phyloP scores from a whole-genome alignment of 2,797 vertebrate genomes.

The Limosa lapponica region DNA sequence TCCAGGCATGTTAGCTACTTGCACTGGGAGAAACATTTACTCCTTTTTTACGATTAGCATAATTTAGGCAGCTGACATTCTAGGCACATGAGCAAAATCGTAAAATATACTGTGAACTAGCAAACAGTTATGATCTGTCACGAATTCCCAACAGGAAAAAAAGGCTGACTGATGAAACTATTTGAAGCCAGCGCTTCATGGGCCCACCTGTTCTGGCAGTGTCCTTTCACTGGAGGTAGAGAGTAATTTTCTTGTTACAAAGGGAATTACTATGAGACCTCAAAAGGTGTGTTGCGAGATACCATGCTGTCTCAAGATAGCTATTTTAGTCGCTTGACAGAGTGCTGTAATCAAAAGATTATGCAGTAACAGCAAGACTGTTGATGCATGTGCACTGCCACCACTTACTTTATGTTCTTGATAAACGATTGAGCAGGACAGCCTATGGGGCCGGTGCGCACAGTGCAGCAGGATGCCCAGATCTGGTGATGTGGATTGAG shows the following conservation, averaged over 20 bases:
- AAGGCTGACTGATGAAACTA: background rate
- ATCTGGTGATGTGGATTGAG: background rate
- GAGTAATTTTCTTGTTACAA: constrained; percentile 13
- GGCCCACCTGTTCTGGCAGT: background rate
- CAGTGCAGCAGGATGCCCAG: background rate
- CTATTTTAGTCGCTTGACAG: constrained; percentile 37
- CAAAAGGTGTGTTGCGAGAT: constrained; percentile 14
- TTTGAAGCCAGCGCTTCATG: background rate
- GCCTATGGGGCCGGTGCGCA: background rate
- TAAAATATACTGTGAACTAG: background rate
- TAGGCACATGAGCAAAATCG: background rate
- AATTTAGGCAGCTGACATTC: background rate
- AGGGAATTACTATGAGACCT: background rate
- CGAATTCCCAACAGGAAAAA: background rate
- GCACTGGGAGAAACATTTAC: background rate
- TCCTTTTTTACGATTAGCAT: fast-evolving
- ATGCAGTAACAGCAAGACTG: constrained; percentile 38
- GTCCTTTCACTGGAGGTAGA: background rate
- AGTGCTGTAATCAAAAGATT: constrained; percentile 48
- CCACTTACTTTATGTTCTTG: background rate
- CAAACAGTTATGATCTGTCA: background rate
- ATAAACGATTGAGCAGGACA: background rate
- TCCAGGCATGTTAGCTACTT: background rate
- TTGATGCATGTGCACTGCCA: constrained; percentile 9
- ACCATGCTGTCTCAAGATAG: constrained; percentile 46